Base-by-base conservation (phyloP, 2,888 invertebrate genomes). In the Eugnorisma glareosa region DNA sequence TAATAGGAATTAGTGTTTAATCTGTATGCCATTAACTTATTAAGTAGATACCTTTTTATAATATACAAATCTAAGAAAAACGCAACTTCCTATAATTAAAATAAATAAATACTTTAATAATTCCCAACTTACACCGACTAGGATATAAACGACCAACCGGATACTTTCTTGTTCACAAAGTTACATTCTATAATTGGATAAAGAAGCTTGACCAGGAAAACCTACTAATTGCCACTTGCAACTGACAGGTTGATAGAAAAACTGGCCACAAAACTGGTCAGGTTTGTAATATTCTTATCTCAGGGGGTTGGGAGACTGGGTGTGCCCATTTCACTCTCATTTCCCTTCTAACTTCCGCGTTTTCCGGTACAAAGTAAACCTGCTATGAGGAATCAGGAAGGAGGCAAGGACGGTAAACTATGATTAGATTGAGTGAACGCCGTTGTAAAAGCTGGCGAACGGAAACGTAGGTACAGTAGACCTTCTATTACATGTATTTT, bases 381-480 rank as follows among this genome's bases (percentile, higher is more conserved):
- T 86, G 90, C 89, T 89, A 88, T 84, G 87, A 89, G 90, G 91
- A 93, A 93, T 89, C 92, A 93, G 93, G 93, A 94, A 94, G 88
- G 8, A 90, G 84, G 74, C 79, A 79, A 71, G 88, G 86, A 85
- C 79, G 75, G 89, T 80, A 89, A 87, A 80, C 87, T 90, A 90
- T 90, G 89, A 92, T 93, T 93, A 93, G 57, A 59, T 77, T 71
- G 69, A 73, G 75, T 78, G 40, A 68, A 64, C 64, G 45, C 45
- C 35, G 73, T 57, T 70, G 73, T 79, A 82, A 83, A 74, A 76
- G 73, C 51, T 48, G 74, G 54, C 68, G 73, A 63, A 79, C 78
- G 78, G 85, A 83, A 81, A 71, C 40, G 67, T 57, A 57, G 15
- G 63, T 43, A 48, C 21, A 18, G 45, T 31, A 43, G 63, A 66